Base-by-base conservation (phyloP, 1,140 invertebrate species). In the Polyergus mexicanus region DNA sequence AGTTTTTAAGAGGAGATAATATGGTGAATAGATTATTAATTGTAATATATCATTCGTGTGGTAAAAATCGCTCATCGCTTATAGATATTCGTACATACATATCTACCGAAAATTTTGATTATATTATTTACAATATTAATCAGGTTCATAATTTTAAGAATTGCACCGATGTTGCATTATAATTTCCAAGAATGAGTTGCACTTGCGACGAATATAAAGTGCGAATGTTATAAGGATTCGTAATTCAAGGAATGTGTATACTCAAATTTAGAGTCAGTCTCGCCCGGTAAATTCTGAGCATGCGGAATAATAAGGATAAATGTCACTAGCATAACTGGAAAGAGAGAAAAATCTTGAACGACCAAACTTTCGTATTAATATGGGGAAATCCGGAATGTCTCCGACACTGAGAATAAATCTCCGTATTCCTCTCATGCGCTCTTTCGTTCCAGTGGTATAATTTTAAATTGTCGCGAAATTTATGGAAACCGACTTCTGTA, bases 311-410 rank as follows among this genome's bases (percentile, higher is more conserved):
- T 83, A 78, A 86, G 44, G 75, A 81, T 63, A 65, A 58, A 69
- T 60, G 75, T 81, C 75, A 86, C 54, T 47, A n/a, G 44, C 44
- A 54, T 72, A 51, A 85, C 72, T 32, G 56, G 58, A 58, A 74
- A 87, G 51, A 84, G 77, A 90, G 76, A 86, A 87, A 85, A 89
- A 74, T 80, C 84, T 88, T 87, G 88, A 87, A 88, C 85, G 78
- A 77, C 88, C 35, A 86, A 92, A 92, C 78, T 93, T 91, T 81
- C 77, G 84, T 92, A 93, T 93, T 93, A 93, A 93, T 92, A 90
- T n/a, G 92, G 80, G 90, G 92, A 93, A 93, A 92, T 92, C 92
- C 92, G 91, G 90, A 78, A 90, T 85, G 85, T 68, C 86, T 91
- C 92, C 75, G 66, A 78, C 87, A 63, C 83, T 56, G 81, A 86